phyloP scores from a whole-genome alignment of 2,888 invertebrate genomes.

The Acanthosepion pharaonis region DNA sequence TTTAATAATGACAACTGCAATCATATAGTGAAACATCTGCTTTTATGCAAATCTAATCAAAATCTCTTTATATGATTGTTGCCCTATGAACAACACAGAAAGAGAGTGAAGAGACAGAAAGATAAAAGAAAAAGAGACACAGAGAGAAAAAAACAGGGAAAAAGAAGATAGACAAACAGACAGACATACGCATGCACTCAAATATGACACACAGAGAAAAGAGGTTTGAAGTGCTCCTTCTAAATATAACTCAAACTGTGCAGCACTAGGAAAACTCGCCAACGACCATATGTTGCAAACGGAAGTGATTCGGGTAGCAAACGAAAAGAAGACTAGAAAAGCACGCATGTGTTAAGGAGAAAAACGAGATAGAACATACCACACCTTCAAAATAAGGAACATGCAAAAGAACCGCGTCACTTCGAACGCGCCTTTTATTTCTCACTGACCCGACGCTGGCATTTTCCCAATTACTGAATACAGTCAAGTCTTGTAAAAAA shows the following conservation, averaged over 20 bases:
- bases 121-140: neutral
- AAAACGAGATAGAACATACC: too few species aligned
- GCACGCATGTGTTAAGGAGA: neutral
- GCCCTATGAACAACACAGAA: too few species aligned
- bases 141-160: neutral
- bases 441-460: too few species aligned
- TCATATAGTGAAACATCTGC: neutral
- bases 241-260: neutral
- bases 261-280: neutral
- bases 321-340: neutral
- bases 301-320: neutral
- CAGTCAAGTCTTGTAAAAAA: too few species aligned
- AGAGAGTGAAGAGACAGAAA: neutral
- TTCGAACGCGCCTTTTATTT: too few species aligned
- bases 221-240: too few species aligned
- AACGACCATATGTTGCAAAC: neutral
- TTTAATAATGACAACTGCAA: neutral
- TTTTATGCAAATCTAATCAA: too few species aligned
- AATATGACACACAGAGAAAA: too few species aligned
- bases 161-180: neutral
- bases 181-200: neutral
- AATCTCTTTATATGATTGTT: too few species aligned
- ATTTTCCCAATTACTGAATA: too few species aligned
- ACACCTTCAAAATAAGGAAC: too few species aligned
- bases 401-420: too few species aligned